Evolutionary conservation across 1,140 invertebrate genomes (phyloP), one percentile per base, ranked within the genome.

Genomic region (Anthonomus grandis): DNA sequence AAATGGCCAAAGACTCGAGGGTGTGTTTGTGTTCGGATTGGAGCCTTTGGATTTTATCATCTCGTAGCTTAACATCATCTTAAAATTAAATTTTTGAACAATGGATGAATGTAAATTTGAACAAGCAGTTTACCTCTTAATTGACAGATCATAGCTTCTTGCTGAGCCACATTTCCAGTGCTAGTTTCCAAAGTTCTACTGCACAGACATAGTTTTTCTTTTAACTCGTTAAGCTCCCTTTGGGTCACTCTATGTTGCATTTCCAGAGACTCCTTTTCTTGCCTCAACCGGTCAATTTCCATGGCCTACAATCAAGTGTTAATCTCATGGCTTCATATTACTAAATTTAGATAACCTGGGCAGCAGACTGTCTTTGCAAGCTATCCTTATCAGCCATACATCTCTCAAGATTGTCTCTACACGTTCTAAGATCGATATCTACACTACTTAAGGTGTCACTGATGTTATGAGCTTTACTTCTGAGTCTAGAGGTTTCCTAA

Each of bases 181-280:
- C 83, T 82, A 37, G 78, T 80, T 21, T 78, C 82, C 47, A 87
- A 72, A 62, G 78, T 86, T 56, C 84, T 79, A 22, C 79, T 80
- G 13, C 82, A 79, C 31, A 78, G 76, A 6, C 80, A 73, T 39
- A 86, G 67, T 67, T 87, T 86, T 23, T 86, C 85, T 64, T 83
- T 79, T 2, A 84, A 64, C 59, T 86, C 85, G 22, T 78, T 78
- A 25, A 86, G 59, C 59, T 87, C 85, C 57, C 84, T 72, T 67
- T 87, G 85, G 1, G 80, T 66, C 4, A 83, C 80, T 63, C 84
- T 75, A 46, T 81, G 79, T 47, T 84, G 82, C 69, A 86, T 81
- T 57, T 84, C 78, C 2, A 85, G 64, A 12, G 79, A 78, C 63
- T 87, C 85, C 64, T 86, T 86, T 62, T 87, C 85, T 75, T 86